Conservation (phyloP, 2,113 vertebrate species). For the Hippocampus guttulatus region DNA sequence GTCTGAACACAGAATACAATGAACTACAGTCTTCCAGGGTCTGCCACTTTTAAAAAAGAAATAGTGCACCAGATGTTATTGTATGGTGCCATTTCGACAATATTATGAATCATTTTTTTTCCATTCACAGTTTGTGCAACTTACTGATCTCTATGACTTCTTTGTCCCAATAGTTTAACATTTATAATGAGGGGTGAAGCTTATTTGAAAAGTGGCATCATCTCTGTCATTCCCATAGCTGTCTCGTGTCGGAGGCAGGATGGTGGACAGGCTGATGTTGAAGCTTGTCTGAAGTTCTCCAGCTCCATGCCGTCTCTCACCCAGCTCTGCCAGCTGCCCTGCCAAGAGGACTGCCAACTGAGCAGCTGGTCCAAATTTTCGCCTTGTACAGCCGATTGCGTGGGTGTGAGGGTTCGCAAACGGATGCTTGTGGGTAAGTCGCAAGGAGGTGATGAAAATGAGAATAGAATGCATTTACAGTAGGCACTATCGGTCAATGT, state of each 20-base stretch:
- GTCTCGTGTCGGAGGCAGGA: constrained; percentile 93
- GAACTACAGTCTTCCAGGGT: too few species aligned
- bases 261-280: constrained; percentile 81
- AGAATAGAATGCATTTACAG: too few species aligned
- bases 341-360: constrained; percentile 94
- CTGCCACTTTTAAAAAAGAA: too few species aligned
- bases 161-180: too few species aligned
- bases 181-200: background rate
- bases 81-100: too few species aligned
- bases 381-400: constrained; percentile 87
- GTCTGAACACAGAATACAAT: too few species aligned
- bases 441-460: background rate
- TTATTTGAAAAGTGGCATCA: background rate
- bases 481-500: too few species aligned
- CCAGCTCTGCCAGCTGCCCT: constrained; percentile 88
- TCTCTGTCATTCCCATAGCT: constrained; percentile 65
- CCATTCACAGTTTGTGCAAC: too few species aligned
- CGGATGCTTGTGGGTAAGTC: constrained; percentile 84
- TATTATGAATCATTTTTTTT: too few species aligned
- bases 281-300: constrained; percentile 79
- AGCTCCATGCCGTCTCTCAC: constrained; percentile 85
- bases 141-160: too few species aligned
- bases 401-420: constrained; percentile 87
- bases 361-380: constrained; percentile 95
- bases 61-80: too few species aligned